Conservation (phyloP, 1,140 invertebrate genomes). For the Aphidius gifuensis region DNA sequence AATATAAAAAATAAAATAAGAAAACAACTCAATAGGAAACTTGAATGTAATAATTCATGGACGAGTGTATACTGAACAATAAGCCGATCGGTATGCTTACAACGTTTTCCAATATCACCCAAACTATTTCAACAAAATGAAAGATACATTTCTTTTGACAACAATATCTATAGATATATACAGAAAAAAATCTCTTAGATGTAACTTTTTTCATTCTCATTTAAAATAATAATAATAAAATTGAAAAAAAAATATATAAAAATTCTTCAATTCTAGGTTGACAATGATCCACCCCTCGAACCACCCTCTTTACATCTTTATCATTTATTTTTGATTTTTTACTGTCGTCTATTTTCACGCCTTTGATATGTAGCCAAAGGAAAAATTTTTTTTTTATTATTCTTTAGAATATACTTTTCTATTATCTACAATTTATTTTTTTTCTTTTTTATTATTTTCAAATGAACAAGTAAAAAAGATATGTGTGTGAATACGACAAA, state of each 20-base stretch:
- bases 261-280: slow-evolving; percentile 4
- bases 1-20: too few relatives aligned
- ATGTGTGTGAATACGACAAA: too few relatives aligned
- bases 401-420: not conserved
- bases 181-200: slow-evolving; percentile 3
- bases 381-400: not conserved
- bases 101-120: slow-evolving; percentile 24
- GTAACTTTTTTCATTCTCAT: slow-evolving; percentile 13
- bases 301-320: slow-evolving; percentile 2
- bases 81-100: slow-evolving; percentile 23
- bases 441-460: not conserved
- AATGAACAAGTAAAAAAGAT: too few relatives aligned
- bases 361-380: slow-evolving; percentile 21
- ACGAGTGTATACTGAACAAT: slow-evolving; percentile 9
- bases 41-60: too few relatives aligned
- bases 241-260: slow-evolving; percentile 4
- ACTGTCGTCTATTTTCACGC: slow-evolving; percentile 4
- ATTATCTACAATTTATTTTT: slow-evolving; percentile 1
- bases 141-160: slow-evolving; percentile 10
- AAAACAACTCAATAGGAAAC: too few relatives aligned
- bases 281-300: not conserved
- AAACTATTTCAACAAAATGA: slow-evolving; percentile 21
- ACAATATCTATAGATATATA: slow-evolving; percentile 7
- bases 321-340: not conserved
- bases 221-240: not conserved